Conservation (phyloP, 2,113 vertebrate species). For the Vireo altiloquus region DNA sequence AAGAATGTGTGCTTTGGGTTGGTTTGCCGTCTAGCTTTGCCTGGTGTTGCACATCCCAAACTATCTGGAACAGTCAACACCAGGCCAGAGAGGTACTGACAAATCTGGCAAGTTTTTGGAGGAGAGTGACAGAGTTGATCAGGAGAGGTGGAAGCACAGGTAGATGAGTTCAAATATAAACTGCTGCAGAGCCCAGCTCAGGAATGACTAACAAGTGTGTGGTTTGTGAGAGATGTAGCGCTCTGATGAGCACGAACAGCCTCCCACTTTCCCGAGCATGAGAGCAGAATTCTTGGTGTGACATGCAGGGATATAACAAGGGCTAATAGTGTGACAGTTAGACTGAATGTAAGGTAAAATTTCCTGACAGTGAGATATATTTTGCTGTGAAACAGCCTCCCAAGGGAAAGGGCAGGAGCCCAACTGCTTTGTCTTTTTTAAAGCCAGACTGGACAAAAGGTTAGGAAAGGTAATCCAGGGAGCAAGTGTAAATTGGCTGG, state of each 20-base stretch:
- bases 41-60: not conserved
- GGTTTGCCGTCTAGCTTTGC: not conserved
- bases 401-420: not conserved
- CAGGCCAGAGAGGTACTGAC: not conserved
- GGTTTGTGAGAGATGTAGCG: not conserved
- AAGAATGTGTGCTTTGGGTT: not conserved
- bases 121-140: not conserved
- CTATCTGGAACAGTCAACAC: not conserved
- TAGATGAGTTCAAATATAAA: not conserved
- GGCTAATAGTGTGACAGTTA: constrained; percentile 36
- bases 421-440: not conserved
- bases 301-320: not conserved
- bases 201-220: constrained; percentile 44
- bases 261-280: not conserved
- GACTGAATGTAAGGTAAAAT: constrained; percentile 7
- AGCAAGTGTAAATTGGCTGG: not conserved
- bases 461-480: not conserved
- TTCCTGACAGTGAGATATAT: not conserved
- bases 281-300: constrained; percentile 5
- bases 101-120: not conserved
- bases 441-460: not conserved
- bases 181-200: not conserved
- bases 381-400: not conserved
- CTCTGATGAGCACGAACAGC: constrained; percentile 25
- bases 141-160: constrained; percentile 1